Conservation (phyloP, 2,113 vertebrate genomes). For the Varanus salvator region DNA sequence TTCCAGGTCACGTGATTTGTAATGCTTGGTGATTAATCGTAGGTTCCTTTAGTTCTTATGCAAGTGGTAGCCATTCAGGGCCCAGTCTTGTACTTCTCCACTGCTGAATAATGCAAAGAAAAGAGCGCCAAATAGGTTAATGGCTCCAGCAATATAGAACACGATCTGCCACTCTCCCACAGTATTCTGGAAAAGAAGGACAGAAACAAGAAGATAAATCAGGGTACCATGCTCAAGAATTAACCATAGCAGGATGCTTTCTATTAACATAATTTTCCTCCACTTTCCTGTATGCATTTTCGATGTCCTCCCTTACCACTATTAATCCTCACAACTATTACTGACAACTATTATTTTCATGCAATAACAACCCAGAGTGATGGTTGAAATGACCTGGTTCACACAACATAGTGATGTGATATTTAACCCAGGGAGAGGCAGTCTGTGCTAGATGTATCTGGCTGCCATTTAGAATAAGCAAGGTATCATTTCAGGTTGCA, state of each 20-base stretch:
- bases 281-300: not conserved
- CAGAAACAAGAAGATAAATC: conserved; percentile 25
- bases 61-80: conserved; percentile 75
- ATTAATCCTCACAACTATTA: no score
- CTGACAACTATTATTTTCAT: not conserved
- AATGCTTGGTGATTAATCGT: conserved; percentile 46
- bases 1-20: conserved; percentile 62
- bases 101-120: conserved; percentile 88
- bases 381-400: no score
- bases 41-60: conserved; percentile 75
- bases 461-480: no score
- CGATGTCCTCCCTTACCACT: not conserved
- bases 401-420: no score
- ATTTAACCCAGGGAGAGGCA: no score
- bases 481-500: no score
- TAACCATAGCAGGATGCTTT: conserved; percentile 11
- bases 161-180: conserved; percentile 92
- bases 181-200: conserved; percentile 83
- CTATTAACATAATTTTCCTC: not conserved
- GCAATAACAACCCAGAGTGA: no score
- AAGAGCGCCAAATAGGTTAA: conserved; percentile 90
- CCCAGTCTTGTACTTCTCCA: conserved; percentile 92
- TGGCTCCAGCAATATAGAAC: conserved; percentile 92
- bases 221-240: conserved; percentile 25
- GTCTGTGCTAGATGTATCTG: no score